Conservation (phyloP, 2,797 vertebrate species). For the Hafferia zeledoni region DNA sequence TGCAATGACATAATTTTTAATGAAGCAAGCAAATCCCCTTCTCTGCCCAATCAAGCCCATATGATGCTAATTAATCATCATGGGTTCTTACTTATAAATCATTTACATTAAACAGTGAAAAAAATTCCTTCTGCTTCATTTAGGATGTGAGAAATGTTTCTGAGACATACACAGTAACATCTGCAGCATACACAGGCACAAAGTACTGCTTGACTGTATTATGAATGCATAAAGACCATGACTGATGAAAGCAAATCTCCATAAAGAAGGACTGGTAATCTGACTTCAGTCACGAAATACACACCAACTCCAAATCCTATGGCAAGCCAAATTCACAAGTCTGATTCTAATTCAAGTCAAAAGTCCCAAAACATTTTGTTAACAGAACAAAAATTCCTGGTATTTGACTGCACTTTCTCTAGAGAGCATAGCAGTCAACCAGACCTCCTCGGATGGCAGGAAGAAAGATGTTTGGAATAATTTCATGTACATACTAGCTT, state of each 20-base stretch:
- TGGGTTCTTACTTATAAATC: background rate
- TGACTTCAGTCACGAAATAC: background rate
- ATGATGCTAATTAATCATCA: background rate
- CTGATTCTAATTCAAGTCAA: background rate
- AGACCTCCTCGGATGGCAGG: background rate
- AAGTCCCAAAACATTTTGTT: background rate
- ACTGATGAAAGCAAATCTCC: background rate
- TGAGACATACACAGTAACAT: background rate
- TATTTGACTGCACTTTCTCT: background rate
- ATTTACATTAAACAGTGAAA: background rate
- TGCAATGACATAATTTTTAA: background rate
- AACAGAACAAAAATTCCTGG: background rate
- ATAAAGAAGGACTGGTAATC: background rate
- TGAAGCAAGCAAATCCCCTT: background rate
- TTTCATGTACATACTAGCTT: background rate
- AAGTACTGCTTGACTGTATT: background rate
- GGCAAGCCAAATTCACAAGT: background rate
- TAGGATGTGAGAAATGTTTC: background rate
- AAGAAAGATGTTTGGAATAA: background rate
- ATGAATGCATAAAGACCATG: background rate
- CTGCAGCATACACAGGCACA: background rate
- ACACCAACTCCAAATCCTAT: background rate
- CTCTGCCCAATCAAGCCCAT: background rate
- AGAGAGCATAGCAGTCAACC: background rate
- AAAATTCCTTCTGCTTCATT: background rate